Conservation (phyloP, 2,888 invertebrate genomes). For the Pterostichus niger region DNA sequence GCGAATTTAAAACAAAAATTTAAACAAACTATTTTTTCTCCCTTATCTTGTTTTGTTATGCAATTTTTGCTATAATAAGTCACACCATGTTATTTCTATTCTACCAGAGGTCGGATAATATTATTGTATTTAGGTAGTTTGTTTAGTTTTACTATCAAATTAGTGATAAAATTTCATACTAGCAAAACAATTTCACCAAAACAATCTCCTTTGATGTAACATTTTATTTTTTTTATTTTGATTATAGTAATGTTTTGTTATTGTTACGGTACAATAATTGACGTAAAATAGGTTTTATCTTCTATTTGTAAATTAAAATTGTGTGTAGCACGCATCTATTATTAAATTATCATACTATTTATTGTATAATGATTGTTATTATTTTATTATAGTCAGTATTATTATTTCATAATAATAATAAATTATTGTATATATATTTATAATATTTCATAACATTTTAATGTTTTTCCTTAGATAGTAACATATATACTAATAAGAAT, state of each 20-base stretch:
- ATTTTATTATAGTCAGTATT: not conserved
- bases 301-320: no score
- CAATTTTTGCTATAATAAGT: conserved; percentile 47
- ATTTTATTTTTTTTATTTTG: conserved; percentile 25
- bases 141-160: conserved; percentile 21
- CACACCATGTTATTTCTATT: conserved; percentile 4
- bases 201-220: conserved; percentile 27
- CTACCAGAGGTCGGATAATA: not conserved
- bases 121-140: conserved; percentile 34
- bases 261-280: conserved; percentile 28
- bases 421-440: not conserved
- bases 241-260: conserved; percentile 8
- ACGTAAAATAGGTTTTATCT: conserved; percentile 8
- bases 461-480: no score
- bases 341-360: not conserved
- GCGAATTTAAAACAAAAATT: conserved; percentile 38
- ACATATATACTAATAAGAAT: no score
- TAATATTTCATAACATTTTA: not conserved
- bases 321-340: not conserved
- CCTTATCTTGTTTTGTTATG: conserved; percentile 36
- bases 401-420: not conserved
- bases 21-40: conserved; percentile 20
- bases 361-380: not conserved
- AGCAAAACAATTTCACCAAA: conserved; percentile 29
- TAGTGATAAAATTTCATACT: conserved; percentile 13